Conservation (phyloP, 2,888 invertebrate species). For the Stenotaenia linearis region DNA sequence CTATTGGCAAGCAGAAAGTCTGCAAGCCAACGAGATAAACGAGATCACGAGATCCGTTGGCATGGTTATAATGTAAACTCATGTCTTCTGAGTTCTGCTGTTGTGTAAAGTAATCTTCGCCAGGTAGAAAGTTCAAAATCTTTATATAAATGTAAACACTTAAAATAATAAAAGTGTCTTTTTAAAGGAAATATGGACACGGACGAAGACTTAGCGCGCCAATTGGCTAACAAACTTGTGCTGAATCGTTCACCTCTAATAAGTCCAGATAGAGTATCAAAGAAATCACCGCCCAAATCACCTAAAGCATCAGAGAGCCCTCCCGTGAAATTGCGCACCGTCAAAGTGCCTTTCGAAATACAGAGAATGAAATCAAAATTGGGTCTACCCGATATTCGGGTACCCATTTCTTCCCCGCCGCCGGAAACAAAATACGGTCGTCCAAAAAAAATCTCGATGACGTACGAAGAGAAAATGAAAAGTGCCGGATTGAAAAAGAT, state of each 20-base stretch:
- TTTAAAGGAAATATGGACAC: background rate
- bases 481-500: constrained; percentile 27
- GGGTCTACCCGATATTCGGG: background rate
- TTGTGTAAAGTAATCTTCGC: no score
- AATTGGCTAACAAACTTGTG: background rate
- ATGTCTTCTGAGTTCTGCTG: no score
- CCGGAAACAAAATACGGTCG: background rate
- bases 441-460: background rate
- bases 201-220: background rate
- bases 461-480: constrained; percentile 6
- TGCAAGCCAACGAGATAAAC: background rate
- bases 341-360: background rate
- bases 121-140: background rate
- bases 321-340: background rate
- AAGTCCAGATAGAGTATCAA: background rate
- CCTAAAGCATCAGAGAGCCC: background rate
- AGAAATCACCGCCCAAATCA: background rate
- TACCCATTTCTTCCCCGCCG: background rate
- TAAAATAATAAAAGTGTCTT: no score
- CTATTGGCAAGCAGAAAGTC: background rate
- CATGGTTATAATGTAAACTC: background rate
- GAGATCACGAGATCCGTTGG: background rate
- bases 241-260: background rate
- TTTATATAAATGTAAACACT: no score
- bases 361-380: background rate